Base-by-base conservation (phyloP, 2,113 vertebrate species). In the Dicerorhinus sumatrensis region DNA sequence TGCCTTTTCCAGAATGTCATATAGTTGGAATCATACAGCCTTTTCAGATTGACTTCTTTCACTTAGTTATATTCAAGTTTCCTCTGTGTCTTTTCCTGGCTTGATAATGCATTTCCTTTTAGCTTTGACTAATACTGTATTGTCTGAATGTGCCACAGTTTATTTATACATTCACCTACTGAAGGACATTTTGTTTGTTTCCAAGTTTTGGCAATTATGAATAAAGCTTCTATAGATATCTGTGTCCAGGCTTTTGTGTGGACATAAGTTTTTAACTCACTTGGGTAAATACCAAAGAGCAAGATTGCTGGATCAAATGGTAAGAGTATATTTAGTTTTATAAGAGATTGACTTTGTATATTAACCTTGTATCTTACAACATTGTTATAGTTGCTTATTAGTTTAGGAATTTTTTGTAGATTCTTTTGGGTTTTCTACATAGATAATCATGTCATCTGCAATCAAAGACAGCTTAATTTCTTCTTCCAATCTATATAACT, bases 91-190 rank as follows among this genome's bases (percentile, higher is more conserved):
- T 56, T 80, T 67, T 77, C 89, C 33, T 67, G 31, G 18, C 39
- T 67, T 88, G 46, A 75, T 80, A 63, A 58, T 89, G 39, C 60
- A 65, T 89, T 60, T 96, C n/a, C 51, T 92, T 94, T 82, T 83
- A 83, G 27, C 14, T 14, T 11, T n/a, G 17, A 82, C 58, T 42
- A 73, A 88, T 18, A 58, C 6, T 83, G 13, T 20, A 14, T 48
- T 77, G 33, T 84, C 31, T 87, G 17, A n/a, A 42, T 89, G n/a
- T 31, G 42, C 33, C 33, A 93, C 67, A 54, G 60, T 46, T 36
- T 77, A 67, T 67, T 82, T 87, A 80, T 31, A 42, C 48, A 58
- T 46, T 84, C 27, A 51, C 25, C 46, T 54, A 36, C 31, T 70
- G 39, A 76, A 87, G 27, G 7, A 36, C 6, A 72, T 48, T 21